These are phyloP conservation scores for Vireo griseus DNA, from an alignment of 2,797 vertebrate genomes.

Conservation along the genomic window DNA sequence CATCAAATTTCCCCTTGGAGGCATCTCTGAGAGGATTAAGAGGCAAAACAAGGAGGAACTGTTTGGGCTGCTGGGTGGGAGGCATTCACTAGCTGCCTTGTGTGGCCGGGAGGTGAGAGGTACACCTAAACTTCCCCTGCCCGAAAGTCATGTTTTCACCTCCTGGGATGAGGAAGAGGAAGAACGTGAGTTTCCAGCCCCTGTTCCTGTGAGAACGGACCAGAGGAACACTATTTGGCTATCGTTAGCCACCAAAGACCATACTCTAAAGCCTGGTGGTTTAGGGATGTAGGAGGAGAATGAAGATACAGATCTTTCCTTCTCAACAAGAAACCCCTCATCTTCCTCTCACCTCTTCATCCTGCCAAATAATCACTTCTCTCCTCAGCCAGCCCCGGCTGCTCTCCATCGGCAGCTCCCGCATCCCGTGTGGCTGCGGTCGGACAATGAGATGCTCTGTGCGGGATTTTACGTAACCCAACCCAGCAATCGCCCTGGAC, in stretches of 20 bases:
- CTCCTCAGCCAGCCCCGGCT: neutral
- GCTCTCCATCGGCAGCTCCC: neutral
- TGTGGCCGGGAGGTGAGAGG: neutral
- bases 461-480: conserved; percentile 42
- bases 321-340: neutral
- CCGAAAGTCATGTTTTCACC: neutral
- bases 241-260: neutral
- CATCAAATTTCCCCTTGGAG: neutral
- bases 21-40: neutral
- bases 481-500: neutral
- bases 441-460: conserved; percentile 49
- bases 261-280: neutral
- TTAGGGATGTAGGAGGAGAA: neutral
- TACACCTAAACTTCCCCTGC: neutral
- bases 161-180: neutral
- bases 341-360: neutral
- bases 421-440: neutral
- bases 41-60: neutral
- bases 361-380: neutral
- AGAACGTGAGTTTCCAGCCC: neutral
- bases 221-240: neutral
- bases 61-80: neutral
- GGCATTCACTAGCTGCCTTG: neutral
- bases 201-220: neutral
- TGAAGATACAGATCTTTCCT: neutral